Percentiles rank a stretch among this genome's conserved stretches.
Evolutionary conservation across 1,140 invertebrate species (phyloP).

Genomic region (Camponotus floridanus): DNA sequence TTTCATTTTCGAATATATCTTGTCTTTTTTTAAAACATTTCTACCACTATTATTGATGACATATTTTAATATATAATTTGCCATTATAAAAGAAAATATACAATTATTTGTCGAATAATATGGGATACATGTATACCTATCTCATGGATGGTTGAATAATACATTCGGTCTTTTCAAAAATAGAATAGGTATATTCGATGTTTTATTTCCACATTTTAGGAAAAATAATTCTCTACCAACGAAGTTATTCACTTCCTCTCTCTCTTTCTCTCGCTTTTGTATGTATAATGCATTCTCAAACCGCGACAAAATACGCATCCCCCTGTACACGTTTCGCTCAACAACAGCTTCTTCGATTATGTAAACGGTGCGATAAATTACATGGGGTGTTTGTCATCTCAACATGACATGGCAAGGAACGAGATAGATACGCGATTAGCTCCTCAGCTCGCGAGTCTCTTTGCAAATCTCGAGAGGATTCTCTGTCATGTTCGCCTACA

Average conservation of each 20-base stretch:
- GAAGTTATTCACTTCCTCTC: conserved; percentile 38
- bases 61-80: conserved; percentile 5
- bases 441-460: conserved; percentile 30
- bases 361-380: conserved; percentile 61
- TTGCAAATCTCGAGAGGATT: conserved; percentile 15
- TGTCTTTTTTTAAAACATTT: no score
- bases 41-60: no score
- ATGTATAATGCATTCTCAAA: conserved; percentile 28
- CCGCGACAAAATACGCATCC: conserved; percentile 35
- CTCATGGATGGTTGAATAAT: conserved; percentile 11
- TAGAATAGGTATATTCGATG: conserved; percentile 25
- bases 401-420: conserved; percentile 45
- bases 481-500: background rate
- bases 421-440: conserved; percentile 56
- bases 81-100: background rate
- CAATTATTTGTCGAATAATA: conserved; percentile 10
- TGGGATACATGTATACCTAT: background rate
- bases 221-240: conserved; percentile 22
- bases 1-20: no score
- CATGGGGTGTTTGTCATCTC: conserved; percentile 41
- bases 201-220: conserved; percentile 41
- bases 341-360: conserved; percentile 59
- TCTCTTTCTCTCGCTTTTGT: conserved; percentile 26
- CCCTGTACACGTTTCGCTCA: conserved; percentile 39
- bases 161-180: conserved; percentile 2